These are phyloP conservation scores for Crocodylus rhombifer DNA, from an alignment of 2,797 vertebrate species.

Conservation along the genomic window DNA sequence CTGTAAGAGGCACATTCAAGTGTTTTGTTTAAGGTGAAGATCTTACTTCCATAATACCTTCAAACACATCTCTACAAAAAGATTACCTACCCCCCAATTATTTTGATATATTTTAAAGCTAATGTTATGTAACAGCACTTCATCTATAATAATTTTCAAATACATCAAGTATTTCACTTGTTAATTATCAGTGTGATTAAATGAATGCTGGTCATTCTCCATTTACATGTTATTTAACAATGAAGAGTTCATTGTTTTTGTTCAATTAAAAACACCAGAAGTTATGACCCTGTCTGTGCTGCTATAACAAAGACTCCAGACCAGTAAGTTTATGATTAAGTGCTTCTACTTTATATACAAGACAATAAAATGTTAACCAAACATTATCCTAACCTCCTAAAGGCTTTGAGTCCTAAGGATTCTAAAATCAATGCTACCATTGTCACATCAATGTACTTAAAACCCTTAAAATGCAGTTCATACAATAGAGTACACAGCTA, in stretches of 20 bases:
- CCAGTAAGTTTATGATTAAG: slow-evolving; percentile 44
- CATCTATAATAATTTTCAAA: slow-evolving; percentile 38
- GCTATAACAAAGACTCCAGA: slow-evolving; percentile 53
- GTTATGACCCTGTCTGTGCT: slow-evolving; percentile 51
- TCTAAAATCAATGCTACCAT: not conserved
- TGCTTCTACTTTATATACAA: slow-evolving; percentile 59
- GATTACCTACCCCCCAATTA: not conserved
- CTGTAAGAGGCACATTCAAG: slow-evolving; percentile 46
- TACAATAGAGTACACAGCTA: not conserved
- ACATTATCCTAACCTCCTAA: slow-evolving; percentile 47
- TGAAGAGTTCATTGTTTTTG: not conserved
- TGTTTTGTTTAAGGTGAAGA: slow-evolving; percentile 54
- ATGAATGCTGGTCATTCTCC: not conserved
- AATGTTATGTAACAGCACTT: slow-evolving; percentile 34
- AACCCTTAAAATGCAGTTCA: slow-evolving; percentile 31
- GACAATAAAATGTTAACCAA: slow-evolving; percentile 51
- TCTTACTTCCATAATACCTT: slow-evolving; percentile 59
- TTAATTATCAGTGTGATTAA: slow-evolving; percentile 32
- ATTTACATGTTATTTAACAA: not conserved
- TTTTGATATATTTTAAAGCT: not conserved
- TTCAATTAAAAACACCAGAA: slow-evolving; percentile 4
- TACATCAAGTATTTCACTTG: slow-evolving; percentile 39
- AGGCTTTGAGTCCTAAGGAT: slow-evolving; percentile 37
- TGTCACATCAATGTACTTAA: slow-evolving; percentile 10
- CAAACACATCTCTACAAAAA: slow-evolving; percentile 4